These are phyloP conservation scores for Sceloporus undulatus DNA, from an alignment of 2,113 vertebrate genomes.

Conservation along the genomic window DNA sequence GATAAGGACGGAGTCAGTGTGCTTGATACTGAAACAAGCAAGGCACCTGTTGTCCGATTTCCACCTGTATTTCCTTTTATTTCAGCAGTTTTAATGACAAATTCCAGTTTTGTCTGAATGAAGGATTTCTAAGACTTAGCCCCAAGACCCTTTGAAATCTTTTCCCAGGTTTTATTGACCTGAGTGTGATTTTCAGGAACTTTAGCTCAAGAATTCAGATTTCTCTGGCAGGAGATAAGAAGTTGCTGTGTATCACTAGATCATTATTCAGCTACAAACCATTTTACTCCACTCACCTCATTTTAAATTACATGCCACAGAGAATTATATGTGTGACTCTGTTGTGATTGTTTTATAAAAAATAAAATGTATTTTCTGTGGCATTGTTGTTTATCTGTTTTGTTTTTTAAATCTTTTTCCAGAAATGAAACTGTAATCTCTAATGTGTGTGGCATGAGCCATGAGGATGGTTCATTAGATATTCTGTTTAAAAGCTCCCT, in stretches of 20 bases:
- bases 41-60: background rate
- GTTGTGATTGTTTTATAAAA: background rate
- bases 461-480: background rate
- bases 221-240: conserved; percentile 17
- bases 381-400: background rate
- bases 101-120: background rate
- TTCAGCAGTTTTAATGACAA: conserved; percentile 7
- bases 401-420: background rate
- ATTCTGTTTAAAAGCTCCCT: conserved; percentile 23
- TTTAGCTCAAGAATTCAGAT: conserved; percentile 38
- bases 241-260: background rate
- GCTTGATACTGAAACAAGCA: background rate
- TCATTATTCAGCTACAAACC: conserved; percentile 29
- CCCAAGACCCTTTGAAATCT: conserved; percentile 25
- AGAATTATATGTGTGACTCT: conserved; percentile 54
- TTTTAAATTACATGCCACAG: conserved; percentile 29
- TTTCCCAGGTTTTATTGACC: conserved; percentile 14
- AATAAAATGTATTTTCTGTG: background rate
- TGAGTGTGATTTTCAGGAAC: background rate
- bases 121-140: background rate
- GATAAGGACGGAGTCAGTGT: background rate
- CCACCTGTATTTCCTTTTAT: conserved; percentile 14
- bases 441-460: conserved; percentile 4
- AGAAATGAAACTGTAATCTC: background rate
- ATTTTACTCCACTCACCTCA: conserved; percentile 40